Percentiles rank a stretch among this genome's conserved stretches.
These are phyloP conservation scores for Antheraea mylitta DNA, from an alignment of 1,140 invertebrate species.

Conservation along the genomic window DNA sequence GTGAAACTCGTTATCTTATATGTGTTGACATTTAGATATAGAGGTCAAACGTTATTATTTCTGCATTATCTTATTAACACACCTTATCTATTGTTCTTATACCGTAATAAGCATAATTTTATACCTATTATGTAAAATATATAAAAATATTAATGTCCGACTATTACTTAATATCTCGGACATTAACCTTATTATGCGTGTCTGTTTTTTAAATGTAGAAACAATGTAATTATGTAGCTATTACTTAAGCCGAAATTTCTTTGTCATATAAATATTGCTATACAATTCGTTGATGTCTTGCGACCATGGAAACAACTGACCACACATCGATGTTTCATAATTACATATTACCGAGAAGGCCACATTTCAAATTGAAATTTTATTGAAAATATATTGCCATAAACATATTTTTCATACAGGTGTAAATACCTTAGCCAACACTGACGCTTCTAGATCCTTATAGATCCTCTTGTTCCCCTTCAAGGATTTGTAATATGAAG, in stretches of 20 bases:
- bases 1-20: conserved; percentile 19
- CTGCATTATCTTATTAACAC: neutral
- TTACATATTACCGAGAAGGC: too few species aligned
- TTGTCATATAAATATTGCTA: neutral
- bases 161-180: neutral
- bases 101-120: neutral
- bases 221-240: neutral
- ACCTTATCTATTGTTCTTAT: conserved; percentile 8
- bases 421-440: too few species aligned
- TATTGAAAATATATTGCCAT: too few species aligned
- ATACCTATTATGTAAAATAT: neutral
- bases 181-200: neutral
- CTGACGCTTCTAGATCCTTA: too few species aligned
- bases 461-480: too few species aligned
- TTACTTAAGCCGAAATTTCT: neutral
- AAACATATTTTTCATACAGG: too few species aligned
- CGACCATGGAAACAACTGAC: too few species aligned
- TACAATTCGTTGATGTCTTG: too few species aligned
- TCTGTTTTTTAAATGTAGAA: neutral
- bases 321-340: too few species aligned
- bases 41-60: conserved; percentile 15
- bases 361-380: too few species aligned
- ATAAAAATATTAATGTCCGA: neutral
- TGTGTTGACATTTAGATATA: conserved; percentile 21
- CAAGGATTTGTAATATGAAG: too few species aligned